Base-by-base conservation (phyloP, 2,888 invertebrate species). In the Myopa testacea region DNA sequence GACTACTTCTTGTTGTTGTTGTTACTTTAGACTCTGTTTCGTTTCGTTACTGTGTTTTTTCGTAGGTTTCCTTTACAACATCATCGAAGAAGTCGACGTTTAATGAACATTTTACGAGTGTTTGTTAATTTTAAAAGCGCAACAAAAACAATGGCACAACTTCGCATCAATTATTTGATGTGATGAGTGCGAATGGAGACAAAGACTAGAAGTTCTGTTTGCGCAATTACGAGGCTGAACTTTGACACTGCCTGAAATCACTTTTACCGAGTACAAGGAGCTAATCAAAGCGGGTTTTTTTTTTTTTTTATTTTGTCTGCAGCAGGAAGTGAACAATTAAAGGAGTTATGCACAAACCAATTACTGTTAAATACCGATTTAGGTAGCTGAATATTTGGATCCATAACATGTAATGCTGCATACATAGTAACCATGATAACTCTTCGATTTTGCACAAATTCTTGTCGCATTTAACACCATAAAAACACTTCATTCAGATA, bases 1-100 rank as follows among this genome's bases (percentile, higher is more conserved):
- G 86, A 81, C 87, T 86, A 87, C 87, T 87, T 87, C 80, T 78
- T 73, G 38, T 26, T 62, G 26, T 26, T 58, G 40, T 72, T 40
- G 0, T 60, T 72, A 8, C 40, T 37, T 14, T 37, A 14, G n/a
- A 26, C 26, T 26, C 34, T 67, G 34, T 38, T 38, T n/a, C 10
- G 45, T 45, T 8, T 45, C 7, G 45, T 45, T 10, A 45, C 45
- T 45, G 7, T 12, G 37, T 67, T 38, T 40, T 34, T 55, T 16
- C 12, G 40, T 5, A 12, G 16, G 55, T 70, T 55, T 70, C 70
- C 50, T 37, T 70, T 70, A n/a, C 40, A 63, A 50, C 50, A 73
- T 45, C 19, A 40, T 19, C 50, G 26, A 63, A 40, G 19, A 38
- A 62, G 7, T 45, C 14, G 50, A 34, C 50, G 63, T 3, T 10